phyloP scores from a whole-genome alignment of 2,797 vertebrate species.

The Bufotes viridis region DNA sequence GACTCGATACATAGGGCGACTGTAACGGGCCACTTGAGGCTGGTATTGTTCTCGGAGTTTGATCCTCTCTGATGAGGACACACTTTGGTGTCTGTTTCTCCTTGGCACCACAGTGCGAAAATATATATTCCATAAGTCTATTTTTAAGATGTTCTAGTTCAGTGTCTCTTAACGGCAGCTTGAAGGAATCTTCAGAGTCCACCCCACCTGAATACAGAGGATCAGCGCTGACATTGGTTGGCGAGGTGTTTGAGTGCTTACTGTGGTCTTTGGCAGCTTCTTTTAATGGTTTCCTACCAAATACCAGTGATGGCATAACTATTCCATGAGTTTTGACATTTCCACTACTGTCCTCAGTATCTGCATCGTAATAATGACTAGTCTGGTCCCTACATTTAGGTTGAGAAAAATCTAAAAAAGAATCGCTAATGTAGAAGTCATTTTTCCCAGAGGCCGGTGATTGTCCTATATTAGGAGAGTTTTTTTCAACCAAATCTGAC shows the following conservation, averaged over 20 bases:
- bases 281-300: not conserved
- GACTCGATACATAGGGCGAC: constrained; percentile 15
- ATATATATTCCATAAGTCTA: constrained; percentile 60
- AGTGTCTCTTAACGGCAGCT: constrained; percentile 24
- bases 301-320: not conserved
- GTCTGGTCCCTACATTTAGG: not conserved
- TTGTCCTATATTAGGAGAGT: not conserved
- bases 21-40: constrained; percentile 29
- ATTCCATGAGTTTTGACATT: not conserved
- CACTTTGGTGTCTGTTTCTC: constrained; percentile 32
- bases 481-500: not conserved
- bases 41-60: not conserved
- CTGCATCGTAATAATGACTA: constrained; percentile 35
- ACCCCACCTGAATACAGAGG: not conserved
- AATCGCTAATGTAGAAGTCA: not conserved
- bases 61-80: constrained; percentile 36
- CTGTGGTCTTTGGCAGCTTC: not conserved
- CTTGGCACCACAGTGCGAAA: constrained; percentile 48
- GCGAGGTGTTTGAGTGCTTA: not conserved
- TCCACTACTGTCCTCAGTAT: constrained; percentile 44
- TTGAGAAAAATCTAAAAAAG: constrained; percentile 14
- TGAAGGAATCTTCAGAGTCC: constrained; percentile 61
- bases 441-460: not conserved
- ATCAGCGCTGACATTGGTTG: not conserved
- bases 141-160: constrained; percentile 62